These are phyloP conservation scores for Luperina nickerlii DNA, from an alignment of 2,888 invertebrate genomes.

Conservation along the genomic window DNA sequence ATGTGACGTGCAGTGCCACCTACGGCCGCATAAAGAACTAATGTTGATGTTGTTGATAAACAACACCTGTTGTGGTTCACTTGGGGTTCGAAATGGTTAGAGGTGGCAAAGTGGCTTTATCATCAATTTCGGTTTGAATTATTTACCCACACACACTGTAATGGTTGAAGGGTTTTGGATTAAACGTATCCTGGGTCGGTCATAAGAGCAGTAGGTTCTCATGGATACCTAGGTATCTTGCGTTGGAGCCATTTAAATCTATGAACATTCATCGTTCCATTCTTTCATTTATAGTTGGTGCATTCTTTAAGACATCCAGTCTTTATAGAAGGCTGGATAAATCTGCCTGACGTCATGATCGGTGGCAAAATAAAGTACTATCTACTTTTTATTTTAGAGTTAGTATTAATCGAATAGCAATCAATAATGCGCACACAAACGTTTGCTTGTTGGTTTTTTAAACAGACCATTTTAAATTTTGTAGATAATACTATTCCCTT, in stretches of 20 bases:
- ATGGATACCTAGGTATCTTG: not conserved
- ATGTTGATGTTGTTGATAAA: slow-evolving; percentile 71
- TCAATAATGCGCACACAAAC: too few species aligned
- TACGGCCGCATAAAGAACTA: slow-evolving; percentile 36
- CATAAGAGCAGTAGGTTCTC: not conserved
- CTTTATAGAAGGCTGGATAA: not conserved
- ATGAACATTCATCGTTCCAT: not conserved
- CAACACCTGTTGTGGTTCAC: slow-evolving; percentile 75
- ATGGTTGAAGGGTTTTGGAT: not conserved
- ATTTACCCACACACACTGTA: not conserved
- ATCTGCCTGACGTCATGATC: not conserved
- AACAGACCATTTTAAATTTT: too few species aligned
- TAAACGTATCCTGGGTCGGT: too few species aligned
- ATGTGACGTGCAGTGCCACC: slow-evolving; percentile 49
- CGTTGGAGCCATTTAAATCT: not conserved
- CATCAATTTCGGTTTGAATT: not conserved
- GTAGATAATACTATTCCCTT: slow-evolving; percentile 28
- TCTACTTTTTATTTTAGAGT: too few species aligned
- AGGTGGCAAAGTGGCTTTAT: slow-evolving; percentile 43
- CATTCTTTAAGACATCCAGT: not conserved
- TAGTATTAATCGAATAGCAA: not conserved
- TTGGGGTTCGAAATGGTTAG: slow-evolving; percentile 54
- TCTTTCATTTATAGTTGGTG: not conserved
- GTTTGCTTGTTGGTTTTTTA: too few species aligned
- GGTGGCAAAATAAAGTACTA: not conserved